Percentiles rank a stretch among this genome's conserved stretches.
Evolutionary conservation across 92 coral and sea anemone genomes (phyloP).

Genomic region (Palythoa caribaeorum): DNA sequence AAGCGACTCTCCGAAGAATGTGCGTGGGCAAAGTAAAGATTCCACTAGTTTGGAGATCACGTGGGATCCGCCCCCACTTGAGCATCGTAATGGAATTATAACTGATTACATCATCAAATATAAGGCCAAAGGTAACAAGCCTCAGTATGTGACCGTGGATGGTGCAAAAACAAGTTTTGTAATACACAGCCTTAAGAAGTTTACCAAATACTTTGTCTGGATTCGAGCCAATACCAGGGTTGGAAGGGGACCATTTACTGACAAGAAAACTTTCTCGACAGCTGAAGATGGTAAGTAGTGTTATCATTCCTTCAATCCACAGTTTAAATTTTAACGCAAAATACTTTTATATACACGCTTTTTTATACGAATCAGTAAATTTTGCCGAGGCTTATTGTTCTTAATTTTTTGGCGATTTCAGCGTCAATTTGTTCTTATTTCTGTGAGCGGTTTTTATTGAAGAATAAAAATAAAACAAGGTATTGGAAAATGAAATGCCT

Average conservation of each 20-base stretch:
- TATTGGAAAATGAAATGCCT: too few relatives aligned
- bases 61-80: constrained; percentile 90
- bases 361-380: too few relatives aligned
- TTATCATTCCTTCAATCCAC: neutral
- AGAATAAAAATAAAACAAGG: too few relatives aligned
- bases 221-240: constrained; percentile 85
- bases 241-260: constrained; percentile 83
- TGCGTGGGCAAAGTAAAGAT: constrained; percentile 72
- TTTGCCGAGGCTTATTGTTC: too few relatives aligned
- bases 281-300: constrained; percentile 85
- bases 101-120: constrained; percentile 84
- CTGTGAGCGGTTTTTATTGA: too few relatives aligned
- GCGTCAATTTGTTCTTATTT: too few relatives aligned
- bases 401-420: too few relatives aligned
- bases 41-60: constrained; percentile 78
- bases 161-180: constrained; percentile 75
- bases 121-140: constrained; percentile 64
- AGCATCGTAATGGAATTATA: constrained; percentile 87
- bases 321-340: too few relatives aligned
- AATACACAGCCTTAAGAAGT: constrained; percentile 80
- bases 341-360: too few relatives aligned
- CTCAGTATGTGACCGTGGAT: constrained; percentile 60
- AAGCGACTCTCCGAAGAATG: constrained; percentile 82
- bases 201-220: constrained; percentile 86
- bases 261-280: constrained; percentile 68